Conservation (phyloP, 2,888 invertebrate genomes). For the Lasius platythorax region DNA sequence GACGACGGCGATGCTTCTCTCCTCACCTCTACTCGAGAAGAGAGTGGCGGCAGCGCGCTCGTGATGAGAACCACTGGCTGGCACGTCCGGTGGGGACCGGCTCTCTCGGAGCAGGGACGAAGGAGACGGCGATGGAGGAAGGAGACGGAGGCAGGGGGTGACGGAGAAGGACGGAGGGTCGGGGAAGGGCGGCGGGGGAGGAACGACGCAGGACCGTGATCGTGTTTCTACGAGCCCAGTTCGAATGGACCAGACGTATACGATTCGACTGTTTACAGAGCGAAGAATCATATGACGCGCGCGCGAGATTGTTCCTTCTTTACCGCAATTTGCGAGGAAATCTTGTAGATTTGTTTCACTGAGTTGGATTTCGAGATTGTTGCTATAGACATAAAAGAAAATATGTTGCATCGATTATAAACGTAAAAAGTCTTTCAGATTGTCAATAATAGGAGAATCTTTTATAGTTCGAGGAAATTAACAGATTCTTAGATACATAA, state of each 20-base stretch:
- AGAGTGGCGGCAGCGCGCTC: neutral
- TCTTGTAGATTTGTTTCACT: neutral
- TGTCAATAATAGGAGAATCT: neutral
- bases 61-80: constrained; percentile 79
- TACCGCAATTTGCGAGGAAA: neutral
- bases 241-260: neutral
- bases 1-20: constrained; percentile 15
- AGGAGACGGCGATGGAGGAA: constrained; percentile 70
- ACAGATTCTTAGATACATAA: neutral
- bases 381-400: neutral
- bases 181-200: constrained; percentile 70
- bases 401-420: neutral
- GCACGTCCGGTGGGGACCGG: constrained; percentile 81
- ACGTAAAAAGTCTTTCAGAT: neutral
- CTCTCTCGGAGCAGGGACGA: constrained; percentile 68
- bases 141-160: constrained; percentile 64
- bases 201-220: constrained; percentile 77
- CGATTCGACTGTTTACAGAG: neutral
- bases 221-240: constrained; percentile 72
- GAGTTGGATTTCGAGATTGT: neutral
- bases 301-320: neutral
- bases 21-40: neutral
- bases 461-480: neutral
- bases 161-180: constrained; percentile 65
- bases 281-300: neutral